Evolutionary conservation across 1,140 invertebrate genomes (phyloP).

Genomic region (Propsilocerus akamusi): DNA sequence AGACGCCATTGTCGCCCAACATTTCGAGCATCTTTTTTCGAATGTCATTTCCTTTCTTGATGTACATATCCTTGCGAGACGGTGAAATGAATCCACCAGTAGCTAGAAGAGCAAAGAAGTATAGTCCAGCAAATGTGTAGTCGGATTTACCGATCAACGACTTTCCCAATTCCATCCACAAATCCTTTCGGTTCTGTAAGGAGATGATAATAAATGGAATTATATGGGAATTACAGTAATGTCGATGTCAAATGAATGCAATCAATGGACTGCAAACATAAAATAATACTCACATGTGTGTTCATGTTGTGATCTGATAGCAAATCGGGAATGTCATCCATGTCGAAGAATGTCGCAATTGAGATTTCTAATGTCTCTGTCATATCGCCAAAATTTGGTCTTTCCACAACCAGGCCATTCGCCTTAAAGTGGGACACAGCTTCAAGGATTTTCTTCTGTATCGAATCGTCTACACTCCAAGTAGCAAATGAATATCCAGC

Average conservation of each 20-base stretch:
- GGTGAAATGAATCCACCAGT: slow-evolving; percentile 24
- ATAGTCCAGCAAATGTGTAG: slow-evolving; percentile 23
- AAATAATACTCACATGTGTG: too few species aligned
- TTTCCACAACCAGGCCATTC: slow-evolving; percentile 10
- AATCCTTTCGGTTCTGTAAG: slow-evolving; percentile 22
- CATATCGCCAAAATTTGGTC: slow-evolving; percentile 21
- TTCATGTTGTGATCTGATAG: slow-evolving; percentile 10
- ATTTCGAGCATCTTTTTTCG: slow-evolving; percentile 10
- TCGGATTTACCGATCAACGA: slow-evolving; percentile 21
- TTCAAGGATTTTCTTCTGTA: slow-evolving; percentile 26
- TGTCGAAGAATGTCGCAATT: slow-evolving; percentile 26
- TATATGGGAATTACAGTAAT: too few species aligned
- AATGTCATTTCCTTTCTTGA: neutral
- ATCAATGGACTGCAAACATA: too few species aligned
- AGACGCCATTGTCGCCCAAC: slow-evolving; percentile 42
- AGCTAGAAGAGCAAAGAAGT: slow-evolving; percentile 20
- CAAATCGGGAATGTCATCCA: slow-evolving; percentile 29
- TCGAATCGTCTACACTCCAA: slow-evolving; percentile 26
- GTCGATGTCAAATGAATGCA: too few species aligned
- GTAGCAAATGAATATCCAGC: slow-evolving; percentile 29
- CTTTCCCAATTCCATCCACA: slow-evolving; percentile 25
- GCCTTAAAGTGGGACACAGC: slow-evolving; percentile 25
- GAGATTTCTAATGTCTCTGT: slow-evolving; percentile 29
- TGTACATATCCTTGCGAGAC: slow-evolving; percentile 6
- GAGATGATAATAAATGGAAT: neutral